Conservation (phyloP, 1,140 invertebrate species). For the Drosophila lacertosa region DNA sequence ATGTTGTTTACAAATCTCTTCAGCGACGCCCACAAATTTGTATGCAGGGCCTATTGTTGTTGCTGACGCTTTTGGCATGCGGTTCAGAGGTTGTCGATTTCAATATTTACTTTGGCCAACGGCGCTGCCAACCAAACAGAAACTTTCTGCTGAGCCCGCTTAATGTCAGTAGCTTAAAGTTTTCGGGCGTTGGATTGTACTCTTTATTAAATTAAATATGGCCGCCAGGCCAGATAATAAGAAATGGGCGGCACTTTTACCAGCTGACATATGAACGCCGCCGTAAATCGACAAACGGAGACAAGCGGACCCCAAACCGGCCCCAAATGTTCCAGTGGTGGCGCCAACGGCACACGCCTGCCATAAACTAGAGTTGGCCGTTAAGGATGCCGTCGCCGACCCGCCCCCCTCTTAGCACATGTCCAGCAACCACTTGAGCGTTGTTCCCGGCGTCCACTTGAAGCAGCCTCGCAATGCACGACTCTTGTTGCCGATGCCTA, state of each 20-base stretch:
- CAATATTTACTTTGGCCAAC: constrained; percentile 71
- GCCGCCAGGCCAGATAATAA: neutral
- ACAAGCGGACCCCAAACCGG: neutral
- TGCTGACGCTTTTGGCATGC: constrained; percentile 48
- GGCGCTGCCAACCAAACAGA: constrained; percentile 25
- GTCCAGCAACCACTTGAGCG: constrained; percentile 59
- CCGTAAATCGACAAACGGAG: constrained; percentile 60
- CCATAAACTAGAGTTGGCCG: constrained; percentile 59
- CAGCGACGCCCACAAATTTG: constrained; percentile 76
- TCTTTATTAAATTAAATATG: constrained; percentile 75
- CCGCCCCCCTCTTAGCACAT: constrained; percentile 45
- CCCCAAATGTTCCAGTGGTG: constrained; percentile 52
- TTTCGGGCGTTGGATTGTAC: constrained; percentile 31
- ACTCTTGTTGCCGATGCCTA: constrained; percentile 24
- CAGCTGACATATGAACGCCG: constrained; percentile 59
- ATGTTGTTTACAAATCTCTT: constrained; percentile 83
- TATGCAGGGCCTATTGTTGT: constrained; percentile 63
- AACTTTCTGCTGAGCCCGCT: constrained; percentile 56
- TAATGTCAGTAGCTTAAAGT: constrained; percentile 71
- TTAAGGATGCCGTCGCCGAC: constrained; percentile 25
- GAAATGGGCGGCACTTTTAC: constrained; percentile 19
- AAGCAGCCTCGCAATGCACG: constrained; percentile 39
- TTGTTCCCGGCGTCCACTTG: constrained; percentile 24
- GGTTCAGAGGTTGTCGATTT: constrained; percentile 72
- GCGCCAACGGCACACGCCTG: constrained; percentile 46